phyloP scores from a whole-genome alignment of 2,888 invertebrate species.

The Microchrysa polita region DNA sequence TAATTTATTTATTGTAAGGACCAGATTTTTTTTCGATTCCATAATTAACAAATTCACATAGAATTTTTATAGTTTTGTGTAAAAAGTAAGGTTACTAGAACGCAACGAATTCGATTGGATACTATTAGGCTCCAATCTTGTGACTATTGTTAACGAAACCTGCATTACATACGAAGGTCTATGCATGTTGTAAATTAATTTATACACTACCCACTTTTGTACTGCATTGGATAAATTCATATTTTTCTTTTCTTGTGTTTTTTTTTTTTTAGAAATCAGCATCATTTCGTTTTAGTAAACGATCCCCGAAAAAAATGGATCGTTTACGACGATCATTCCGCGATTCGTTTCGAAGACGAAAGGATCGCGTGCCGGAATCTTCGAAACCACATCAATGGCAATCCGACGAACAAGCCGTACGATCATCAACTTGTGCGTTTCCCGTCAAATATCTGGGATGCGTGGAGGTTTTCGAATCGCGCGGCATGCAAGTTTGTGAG shows the following conservation, averaged over 20 bases:
- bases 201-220: no score
- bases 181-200: no score
- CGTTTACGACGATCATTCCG: constrained; percentile 88
- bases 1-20: no score
- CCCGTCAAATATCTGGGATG: constrained; percentile 98
- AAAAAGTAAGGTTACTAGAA: no score
- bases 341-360: constrained; percentile 92
- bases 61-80: no score
- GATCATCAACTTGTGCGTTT: constrained; percentile 96
- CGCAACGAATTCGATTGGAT: no score
- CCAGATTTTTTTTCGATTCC: no score
- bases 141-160: no score
- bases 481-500: constrained; percentile 99
- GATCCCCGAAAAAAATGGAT: constrained; percentile 85
- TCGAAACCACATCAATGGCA: constrained; percentile 99
- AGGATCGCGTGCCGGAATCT: constrained; percentile 88
- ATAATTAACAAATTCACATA: no score
- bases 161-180: no score
- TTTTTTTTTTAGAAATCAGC: constrained; percentile 67
- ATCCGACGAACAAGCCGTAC: constrained; percentile 95
- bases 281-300: constrained; percentile 67
- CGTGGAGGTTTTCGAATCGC: constrained; percentile 98
- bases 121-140: no score
- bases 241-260: constrained; percentile 49
- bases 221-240: no score